Base-by-base conservation (phyloP, 2,797 vertebrate genomes). In the Synanceia verrucosa region DNA sequence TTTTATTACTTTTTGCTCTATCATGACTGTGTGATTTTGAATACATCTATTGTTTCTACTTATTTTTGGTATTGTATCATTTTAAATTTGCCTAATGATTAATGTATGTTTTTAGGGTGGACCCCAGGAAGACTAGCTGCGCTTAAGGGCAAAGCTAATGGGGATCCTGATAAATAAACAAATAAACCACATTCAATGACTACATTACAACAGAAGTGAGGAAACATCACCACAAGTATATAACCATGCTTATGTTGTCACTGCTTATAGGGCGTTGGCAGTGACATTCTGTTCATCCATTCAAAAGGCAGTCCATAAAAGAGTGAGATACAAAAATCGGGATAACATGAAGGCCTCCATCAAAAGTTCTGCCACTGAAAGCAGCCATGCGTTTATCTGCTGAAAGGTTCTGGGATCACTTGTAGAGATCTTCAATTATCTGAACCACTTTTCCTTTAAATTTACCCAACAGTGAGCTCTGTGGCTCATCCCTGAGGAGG, bases 361-460 rank as follows among this genome's bases (percentile, higher is more conserved):
- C 62, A 68, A 60, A 82, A 41, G 21, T 46, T 65, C 44, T 29
- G 39, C 71, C 34, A 70, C 68, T 33, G 18, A 43, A 65, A 23
- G 66, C 51, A 55, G 56, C 51, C 31, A 63, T 12, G 26, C 9
- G 34, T 70, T 70, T 46, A 71, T 74, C 68, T 56, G 62, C 59
- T 84, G 61, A 83, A 80, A 85, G 52, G 50, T 71, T 81, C 48
- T 67, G 47, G 59, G 31, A 85, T 68, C 57, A 46, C 19, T 83
- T 66, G 56, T 19, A 70, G 65, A 79, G 60, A 65, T 70, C 78
- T 85, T 69, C 66, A 85, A 78, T 87, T 70, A 86, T 70, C 59
- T 47, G 50, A 76, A 66, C 34, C 24, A 31, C 46, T 81, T 72
- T 86, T 71, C 53, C 48, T 57, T 50, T 57, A 51, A 70, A 74